Base-by-base conservation (phyloP, 2,888 invertebrate genomes). In the Polydrusus pterygomalis region DNA sequence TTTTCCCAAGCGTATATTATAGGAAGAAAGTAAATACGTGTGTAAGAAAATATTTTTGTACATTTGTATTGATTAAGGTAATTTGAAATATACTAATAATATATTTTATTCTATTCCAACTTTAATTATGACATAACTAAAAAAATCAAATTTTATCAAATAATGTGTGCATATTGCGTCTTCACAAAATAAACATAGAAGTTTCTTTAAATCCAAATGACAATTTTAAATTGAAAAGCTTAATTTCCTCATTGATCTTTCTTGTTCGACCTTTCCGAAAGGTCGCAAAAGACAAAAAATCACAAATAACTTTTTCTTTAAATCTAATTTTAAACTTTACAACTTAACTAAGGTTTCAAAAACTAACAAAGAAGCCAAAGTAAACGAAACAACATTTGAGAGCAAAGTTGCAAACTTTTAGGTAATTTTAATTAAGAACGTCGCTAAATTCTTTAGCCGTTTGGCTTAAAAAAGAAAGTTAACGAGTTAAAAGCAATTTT, bases 261-360 rank as follows among this genome's bases (percentile, higher is more conserved):
- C 40, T 40, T 40, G 9, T 47, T 47, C 13, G 47, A 47, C 47
- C 15, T 15, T 47, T 15, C 47, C 2, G 47, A 47, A 18, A 49
- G 20, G 20, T 18, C 9, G 20, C 18, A 18, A 3, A 25, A 25
- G 20, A 2, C 20, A 54, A 25, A 54, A n/a, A 54, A 54, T 13
- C 54, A 25, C 25, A 1, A 20, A 20, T 20, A 13, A 54, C 20
- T 54, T 54, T 49, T 18, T 13, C 54, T 1, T 54, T 25, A 54
- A 54, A 54, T 54, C 15, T 10, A 54, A 54, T 54, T 54, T 54
- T 13, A 25, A 54, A 54, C 54, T 54, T 25, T 54, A 25, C 54
- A 20, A 25, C 20, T 54, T 20, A 20, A 54, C 25, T 54, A 20
- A 54, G n/a, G 20, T 25, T 13, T 20, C 54, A 13, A 54, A 54